phyloP scores from a whole-genome alignment of 2,888 invertebrate species.

The Acrocyrtus sp. region DNA sequence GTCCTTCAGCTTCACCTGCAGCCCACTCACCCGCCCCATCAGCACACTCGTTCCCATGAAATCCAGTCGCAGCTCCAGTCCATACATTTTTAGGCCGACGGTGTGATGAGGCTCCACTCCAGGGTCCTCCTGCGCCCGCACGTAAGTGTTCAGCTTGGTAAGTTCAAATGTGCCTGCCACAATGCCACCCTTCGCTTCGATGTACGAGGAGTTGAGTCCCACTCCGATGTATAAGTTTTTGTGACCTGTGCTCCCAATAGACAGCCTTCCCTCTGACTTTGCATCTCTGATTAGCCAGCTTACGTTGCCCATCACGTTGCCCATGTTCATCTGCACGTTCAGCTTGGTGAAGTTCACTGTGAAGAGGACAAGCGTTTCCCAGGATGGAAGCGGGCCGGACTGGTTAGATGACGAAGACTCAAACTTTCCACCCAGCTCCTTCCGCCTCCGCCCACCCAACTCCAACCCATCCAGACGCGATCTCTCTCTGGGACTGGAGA shows the following conservation, averaged over 20 bases:
- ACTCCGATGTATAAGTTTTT: slow-evolving; percentile 92
- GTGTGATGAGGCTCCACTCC: slow-evolving; percentile 90
- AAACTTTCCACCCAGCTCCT: too few species aligned
- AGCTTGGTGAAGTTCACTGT: slow-evolving; percentile 95
- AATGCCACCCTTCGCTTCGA: slow-evolving; percentile 97
- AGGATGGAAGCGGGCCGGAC: slow-evolving; percentile 72
- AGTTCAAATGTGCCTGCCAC: slow-evolving; percentile 96
- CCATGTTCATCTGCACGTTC: slow-evolving; percentile 99
- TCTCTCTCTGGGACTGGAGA: slow-evolving; percentile 1
- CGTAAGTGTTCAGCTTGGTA: slow-evolving; percentile 86
- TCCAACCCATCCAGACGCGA: too few species aligned
- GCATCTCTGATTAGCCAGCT: slow-evolving; percentile 94
- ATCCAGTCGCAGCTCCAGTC: slow-evolving; percentile 90
- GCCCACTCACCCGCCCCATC: slow-evolving; percentile 86
- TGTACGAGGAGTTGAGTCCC: slow-evolving; percentile 86
- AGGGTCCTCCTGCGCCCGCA: slow-evolving; percentile 89
- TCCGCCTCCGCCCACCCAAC: too few species aligned
- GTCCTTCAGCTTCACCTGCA: slow-evolving; percentile 83
- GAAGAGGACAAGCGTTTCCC: slow-evolving; percentile 96
- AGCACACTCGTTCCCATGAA: slow-evolving; percentile 98
- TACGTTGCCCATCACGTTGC: slow-evolving; percentile 99
- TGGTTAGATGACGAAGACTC: not conserved
- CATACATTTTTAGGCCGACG: slow-evolving; percentile 82
- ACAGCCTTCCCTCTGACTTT: slow-evolving; percentile 88
- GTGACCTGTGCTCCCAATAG: slow-evolving; percentile 93